phyloP scores from a whole-genome alignment of 1,140 invertebrate genomes.

The Eumeta japonica region DNA sequence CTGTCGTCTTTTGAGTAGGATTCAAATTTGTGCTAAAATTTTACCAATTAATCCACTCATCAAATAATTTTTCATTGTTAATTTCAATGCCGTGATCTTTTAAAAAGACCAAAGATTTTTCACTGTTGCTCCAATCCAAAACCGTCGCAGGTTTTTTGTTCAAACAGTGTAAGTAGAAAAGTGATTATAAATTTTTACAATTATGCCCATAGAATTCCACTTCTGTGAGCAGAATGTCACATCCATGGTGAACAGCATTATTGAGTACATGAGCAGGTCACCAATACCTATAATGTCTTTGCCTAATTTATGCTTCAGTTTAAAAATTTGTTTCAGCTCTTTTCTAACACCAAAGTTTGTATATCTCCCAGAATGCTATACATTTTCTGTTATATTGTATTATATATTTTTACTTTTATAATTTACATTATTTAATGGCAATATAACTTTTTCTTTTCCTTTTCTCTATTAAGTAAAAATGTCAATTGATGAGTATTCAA shows the following conservation, averaged over 20 bases:
- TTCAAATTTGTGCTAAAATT: too few relatives aligned
- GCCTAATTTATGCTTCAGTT: neutral
- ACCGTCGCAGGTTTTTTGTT: neutral
- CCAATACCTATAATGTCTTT: too few relatives aligned
- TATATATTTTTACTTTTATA: too few relatives aligned
- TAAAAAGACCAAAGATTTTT: constrained; percentile 1
- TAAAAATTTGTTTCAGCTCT: constrained; percentile 1
- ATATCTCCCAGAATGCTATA: neutral
- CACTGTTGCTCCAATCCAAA: neutral
- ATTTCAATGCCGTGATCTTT: constrained; percentile 1
- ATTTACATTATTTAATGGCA: too few relatives aligned
- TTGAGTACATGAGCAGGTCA: neutral
- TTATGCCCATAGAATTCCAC: neutral
- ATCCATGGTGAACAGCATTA: neutral
- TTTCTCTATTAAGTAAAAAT: too few relatives aligned
- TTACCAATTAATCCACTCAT: too few relatives aligned
- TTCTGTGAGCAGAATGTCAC: neutral
- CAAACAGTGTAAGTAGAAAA: neutral
- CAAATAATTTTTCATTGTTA: too few relatives aligned
- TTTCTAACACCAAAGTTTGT: neutral
- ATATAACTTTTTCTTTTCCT: too few relatives aligned
- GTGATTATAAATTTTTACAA: constrained; percentile 1
- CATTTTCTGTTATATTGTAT: too few relatives aligned
- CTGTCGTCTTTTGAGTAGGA: too few relatives aligned
- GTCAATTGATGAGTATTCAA: too few relatives aligned